Base-by-base conservation (phyloP, 2,888 invertebrate genomes). In the Chalcis sispes region DNA sequence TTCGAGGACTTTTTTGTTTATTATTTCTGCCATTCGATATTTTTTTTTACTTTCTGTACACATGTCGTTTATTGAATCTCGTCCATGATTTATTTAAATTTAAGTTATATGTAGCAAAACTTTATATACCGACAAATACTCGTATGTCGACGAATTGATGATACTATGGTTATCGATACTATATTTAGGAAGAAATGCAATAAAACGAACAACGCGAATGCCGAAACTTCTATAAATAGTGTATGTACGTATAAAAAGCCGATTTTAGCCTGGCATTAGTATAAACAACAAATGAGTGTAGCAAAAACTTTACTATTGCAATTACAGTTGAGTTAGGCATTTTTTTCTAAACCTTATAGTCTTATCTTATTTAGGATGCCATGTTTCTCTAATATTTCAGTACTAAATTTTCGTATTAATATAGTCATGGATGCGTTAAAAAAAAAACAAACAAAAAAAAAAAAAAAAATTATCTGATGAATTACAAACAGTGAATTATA, bases 231-330 rank as follows among this genome's bases (percentile, higher is more conserved):
- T 54, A 54, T 54, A 54, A 54, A 54, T 8, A 7, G 18, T 42
- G 8, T 54, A 13, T 54, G n/a, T 42, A 50, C 18, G 54, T 54
- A 27, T 54, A 54, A 54, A 54, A 54, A n/a, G n/a, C n/a, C 5
- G 18, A 54, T 54, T 5, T 54, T 1, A 13, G 10, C 15, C 42
- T n/a, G n/a, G n/a, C n/a, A n/a, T n/a, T n/a, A 42, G 15, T 42
- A 32, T n/a, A n/a, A n/a, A 42, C 15, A 42, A 13, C 36, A 54
- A 20, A 20, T 27, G 18, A 32, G n/a, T 32, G 18, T 32, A 58
- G 18, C 25, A 25, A 52, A 58, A 58, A 4, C 18, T 58, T 58
- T 54, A 27, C 54, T 54, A 54, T 54, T 54, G 54, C 32, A 58
- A 32, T n/a, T 58, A n/a, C 32, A 54, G 20, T 29, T 18, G 18